Evolutionary conservation across 2,888 invertebrate species (phyloP).

Genomic region (Drosophila leonis): DNA sequence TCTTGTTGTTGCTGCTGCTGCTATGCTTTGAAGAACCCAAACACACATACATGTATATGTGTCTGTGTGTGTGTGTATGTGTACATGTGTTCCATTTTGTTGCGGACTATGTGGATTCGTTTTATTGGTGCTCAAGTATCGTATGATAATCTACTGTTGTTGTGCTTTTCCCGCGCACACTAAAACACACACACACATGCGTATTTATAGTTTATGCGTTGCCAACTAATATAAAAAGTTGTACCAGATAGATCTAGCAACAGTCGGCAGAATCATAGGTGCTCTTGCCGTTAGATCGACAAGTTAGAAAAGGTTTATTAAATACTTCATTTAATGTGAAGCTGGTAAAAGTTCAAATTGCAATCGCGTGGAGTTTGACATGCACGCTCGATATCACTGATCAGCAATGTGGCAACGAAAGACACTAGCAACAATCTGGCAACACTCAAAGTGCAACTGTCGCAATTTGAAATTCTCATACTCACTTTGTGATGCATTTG

Average conservation of each 20-base stretch:
- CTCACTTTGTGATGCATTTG: neutral
- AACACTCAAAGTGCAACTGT: neutral
- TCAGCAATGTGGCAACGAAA: slow-evolving; percentile 6
- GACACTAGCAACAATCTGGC: neutral
- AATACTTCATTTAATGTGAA: neutral
- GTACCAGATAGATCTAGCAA: slow-evolving; percentile 26
- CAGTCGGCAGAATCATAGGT: neutral
- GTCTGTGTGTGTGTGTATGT: neutral
- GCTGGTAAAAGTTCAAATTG: neutral
- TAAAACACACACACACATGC: slow-evolving; percentile 11
- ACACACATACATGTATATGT: slow-evolving; percentile 1
- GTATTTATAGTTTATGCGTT: slow-evolving; percentile 45
- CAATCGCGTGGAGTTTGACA: neutral
- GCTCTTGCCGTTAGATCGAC: neutral
- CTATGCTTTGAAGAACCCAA: slow-evolving; percentile 32
- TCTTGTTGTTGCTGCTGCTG: neutral
- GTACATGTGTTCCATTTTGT: slow-evolving; percentile 35
- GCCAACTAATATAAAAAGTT: slow-evolving; percentile 42
- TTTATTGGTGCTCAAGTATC: slow-evolving; percentile 81
- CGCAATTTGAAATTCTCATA: neutral
- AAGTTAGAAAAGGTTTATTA: neutral
- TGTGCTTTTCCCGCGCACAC: slow-evolving; percentile 70
- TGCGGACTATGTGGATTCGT: slow-evolving; percentile 76
- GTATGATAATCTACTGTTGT: slow-evolving; percentile 74
- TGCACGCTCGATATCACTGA: neutral